A percentile compares a stretch with the other conserved stretches of the same genome.
Conservation (phyloP, 2,888 invertebrate genomes). For the Mellilla xanthometata region DNA sequence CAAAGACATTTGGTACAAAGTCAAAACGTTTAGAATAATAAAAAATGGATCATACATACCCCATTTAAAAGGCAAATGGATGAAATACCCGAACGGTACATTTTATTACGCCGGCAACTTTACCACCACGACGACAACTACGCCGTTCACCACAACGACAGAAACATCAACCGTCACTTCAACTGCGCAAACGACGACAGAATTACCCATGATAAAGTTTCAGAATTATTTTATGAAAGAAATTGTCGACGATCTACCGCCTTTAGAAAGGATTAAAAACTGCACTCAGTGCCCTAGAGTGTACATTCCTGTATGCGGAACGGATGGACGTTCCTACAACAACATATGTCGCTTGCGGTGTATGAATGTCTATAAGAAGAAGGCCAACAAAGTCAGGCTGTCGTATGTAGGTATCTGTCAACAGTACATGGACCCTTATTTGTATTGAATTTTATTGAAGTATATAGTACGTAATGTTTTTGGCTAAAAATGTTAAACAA, state of each 20-base stretch:
- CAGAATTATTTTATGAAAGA: slow-evolving; percentile 1
- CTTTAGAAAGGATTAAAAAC: neutral
- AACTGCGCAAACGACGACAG: neutral
- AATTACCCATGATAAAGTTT: neutral
- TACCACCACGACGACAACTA: neutral
- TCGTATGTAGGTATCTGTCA: slow-evolving; percentile 1
- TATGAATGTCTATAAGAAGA: neutral
- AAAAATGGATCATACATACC: no score
- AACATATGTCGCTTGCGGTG: neutral
- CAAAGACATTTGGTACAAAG: no score
- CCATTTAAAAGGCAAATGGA: no score
- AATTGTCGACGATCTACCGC: neutral
- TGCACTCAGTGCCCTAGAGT: neutral
- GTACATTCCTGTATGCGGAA: slow-evolving; percentile 2
- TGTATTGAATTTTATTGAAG: no score
- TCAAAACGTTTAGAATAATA: no score
- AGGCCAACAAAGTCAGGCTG: neutral
- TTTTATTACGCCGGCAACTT: no score
- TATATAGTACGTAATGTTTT: no score
- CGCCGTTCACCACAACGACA: neutral
- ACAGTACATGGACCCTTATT: neutral
- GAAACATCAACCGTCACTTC: neutral
- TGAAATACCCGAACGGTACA: no score
- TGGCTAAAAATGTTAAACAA: no score
- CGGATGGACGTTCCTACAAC: neutral